Evolutionary conservation across 2,888 invertebrate species (phyloP).

Genomic region (Scaptomyza reducta): DNA sequence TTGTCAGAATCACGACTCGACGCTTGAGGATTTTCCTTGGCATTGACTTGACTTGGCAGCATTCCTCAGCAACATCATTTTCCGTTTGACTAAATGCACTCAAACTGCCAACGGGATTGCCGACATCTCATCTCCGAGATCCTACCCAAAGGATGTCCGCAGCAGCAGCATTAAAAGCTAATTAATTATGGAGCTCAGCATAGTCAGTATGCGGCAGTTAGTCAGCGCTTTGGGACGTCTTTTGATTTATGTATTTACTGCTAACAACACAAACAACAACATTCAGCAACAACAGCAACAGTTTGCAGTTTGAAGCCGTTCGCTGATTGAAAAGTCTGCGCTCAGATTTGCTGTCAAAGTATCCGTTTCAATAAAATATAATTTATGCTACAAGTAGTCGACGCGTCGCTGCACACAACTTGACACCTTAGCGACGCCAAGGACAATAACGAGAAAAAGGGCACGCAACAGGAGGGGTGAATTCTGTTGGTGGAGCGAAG

Average conservation of each 20-base stretch:
- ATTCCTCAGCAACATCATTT: slow-evolving; percentile 70
- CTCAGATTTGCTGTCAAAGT: slow-evolving; percentile 64
- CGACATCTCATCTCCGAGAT: slow-evolving; percentile 15
- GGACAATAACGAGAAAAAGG: background rate
- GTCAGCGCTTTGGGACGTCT: slow-evolving; percentile 50
- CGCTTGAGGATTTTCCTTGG: slow-evolving; percentile 45
- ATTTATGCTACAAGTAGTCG: slow-evolving; percentile 62
- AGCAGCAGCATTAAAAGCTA: slow-evolving; percentile 75
- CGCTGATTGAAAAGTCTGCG: slow-evolving; percentile 60
- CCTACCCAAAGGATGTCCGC: slow-evolving; percentile 2
- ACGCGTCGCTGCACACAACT: slow-evolving; percentile 52
- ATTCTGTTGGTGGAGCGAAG: background rate
- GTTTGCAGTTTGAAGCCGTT: slow-evolving; percentile 52
- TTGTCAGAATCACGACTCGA: slow-evolving; percentile 69
- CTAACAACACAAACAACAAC: slow-evolving; percentile 5
- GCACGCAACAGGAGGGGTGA: background rate
- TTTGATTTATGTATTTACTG: slow-evolving; percentile 65
- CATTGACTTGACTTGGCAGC: slow-evolving; percentile 57
- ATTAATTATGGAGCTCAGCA: slow-evolving; percentile 70
- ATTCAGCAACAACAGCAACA: slow-evolving; percentile 59
- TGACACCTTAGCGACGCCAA: slow-evolving; percentile 66
- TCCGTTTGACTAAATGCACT: slow-evolving; percentile 81
- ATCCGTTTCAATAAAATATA: slow-evolving; percentile 76
- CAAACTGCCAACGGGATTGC: slow-evolving; percentile 59
- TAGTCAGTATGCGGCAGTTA: slow-evolving; percentile 43